Percentiles rank a stretch among this genome's conserved stretches.
Evolutionary conservation across 2,888 invertebrate genomes (phyloP).

Genomic region (Xanthia icteritia): DNA sequence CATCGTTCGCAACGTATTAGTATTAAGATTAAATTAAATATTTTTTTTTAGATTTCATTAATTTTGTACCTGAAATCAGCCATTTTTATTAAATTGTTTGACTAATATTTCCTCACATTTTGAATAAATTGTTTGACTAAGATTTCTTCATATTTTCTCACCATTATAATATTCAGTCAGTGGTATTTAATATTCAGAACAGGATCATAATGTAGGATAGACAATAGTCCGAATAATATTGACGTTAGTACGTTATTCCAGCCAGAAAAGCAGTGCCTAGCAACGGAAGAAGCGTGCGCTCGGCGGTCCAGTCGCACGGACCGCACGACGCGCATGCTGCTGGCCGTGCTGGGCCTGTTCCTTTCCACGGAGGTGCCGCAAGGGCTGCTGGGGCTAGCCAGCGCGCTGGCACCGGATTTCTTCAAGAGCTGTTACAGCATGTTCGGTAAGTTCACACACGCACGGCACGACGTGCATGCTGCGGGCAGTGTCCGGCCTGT

Average conservation of each 20-base stretch:
- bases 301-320: conserved; percentile 91
- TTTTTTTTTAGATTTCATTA: too few relatives aligned
- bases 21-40: too few relatives aligned
- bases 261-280: conserved; percentile 86
- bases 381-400: conserved; percentile 95
- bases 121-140: too few relatives aligned
- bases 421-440: conserved; percentile 95
- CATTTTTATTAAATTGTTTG: too few relatives aligned
- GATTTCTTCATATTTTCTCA: neutral
- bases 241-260: conserved; percentile 55
- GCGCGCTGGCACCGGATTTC: conserved; percentile 94
- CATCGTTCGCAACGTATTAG: neutral
- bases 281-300: conserved; percentile 80
- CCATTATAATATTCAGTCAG: neutral
- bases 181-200: neutral
- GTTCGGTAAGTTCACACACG: conserved; percentile 92
- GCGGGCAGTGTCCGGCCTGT: conserved; percentile 96
- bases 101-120: neutral
- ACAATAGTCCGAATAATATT: neutral
- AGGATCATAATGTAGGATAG: neutral
- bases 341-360: conserved; percentile 96
- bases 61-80: neutral
- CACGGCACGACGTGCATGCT: conserved; percentile 97
- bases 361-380: conserved; percentile 97
- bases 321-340: conserved; percentile 96